phyloP scores from a whole-genome alignment of 2,113 vertebrate genomes.

The Stercorarius parasiticus region DNA sequence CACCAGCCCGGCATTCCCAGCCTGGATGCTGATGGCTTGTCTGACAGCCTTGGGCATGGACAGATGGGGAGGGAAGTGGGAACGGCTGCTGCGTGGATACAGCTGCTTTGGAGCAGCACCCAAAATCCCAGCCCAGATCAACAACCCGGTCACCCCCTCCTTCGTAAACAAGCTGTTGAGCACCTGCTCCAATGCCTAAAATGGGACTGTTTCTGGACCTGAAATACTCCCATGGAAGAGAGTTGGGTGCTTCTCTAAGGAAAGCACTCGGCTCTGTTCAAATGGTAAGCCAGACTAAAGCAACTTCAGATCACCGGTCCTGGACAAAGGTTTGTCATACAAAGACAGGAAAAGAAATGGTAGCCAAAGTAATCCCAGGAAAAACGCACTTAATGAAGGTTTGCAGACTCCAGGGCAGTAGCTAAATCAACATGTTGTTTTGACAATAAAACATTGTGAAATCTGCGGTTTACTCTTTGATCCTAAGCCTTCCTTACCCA shows the following conservation, averaged over 20 bases:
- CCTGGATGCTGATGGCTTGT: not conserved
- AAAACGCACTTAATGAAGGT: not conserved
- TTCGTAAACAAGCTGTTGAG: constrained; percentile 1
- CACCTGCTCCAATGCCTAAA: constrained; percentile 15
- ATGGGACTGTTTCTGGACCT: not conserved
- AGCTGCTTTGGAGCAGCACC: not conserved
- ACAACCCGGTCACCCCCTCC: accelerated
- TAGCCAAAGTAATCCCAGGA: constrained; percentile 7
- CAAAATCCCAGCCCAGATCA: not conserved
- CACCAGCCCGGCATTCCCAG: not conserved
- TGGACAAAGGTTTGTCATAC: not conserved
- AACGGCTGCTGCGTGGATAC: not conserved
- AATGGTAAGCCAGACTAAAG: not conserved
- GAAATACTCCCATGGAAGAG: not conserved
- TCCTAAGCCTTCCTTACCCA: constrained; percentile 18
- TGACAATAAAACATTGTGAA: constrained; percentile 41
- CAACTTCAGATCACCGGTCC: not conserved
- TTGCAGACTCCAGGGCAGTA: constrained; percentile 4
- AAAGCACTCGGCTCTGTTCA: not conserved
- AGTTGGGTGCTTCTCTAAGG: not conserved
- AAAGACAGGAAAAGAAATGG: not conserved
- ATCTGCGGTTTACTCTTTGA: not conserved
- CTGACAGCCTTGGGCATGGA: not conserved
- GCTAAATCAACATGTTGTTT: constrained; percentile 26
- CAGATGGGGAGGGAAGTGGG: not conserved